These are phyloP conservation scores for Branchipolynoe longqiensis DNA, from an alignment of 2,888 invertebrate genomes.

Conservation along the genomic window DNA sequence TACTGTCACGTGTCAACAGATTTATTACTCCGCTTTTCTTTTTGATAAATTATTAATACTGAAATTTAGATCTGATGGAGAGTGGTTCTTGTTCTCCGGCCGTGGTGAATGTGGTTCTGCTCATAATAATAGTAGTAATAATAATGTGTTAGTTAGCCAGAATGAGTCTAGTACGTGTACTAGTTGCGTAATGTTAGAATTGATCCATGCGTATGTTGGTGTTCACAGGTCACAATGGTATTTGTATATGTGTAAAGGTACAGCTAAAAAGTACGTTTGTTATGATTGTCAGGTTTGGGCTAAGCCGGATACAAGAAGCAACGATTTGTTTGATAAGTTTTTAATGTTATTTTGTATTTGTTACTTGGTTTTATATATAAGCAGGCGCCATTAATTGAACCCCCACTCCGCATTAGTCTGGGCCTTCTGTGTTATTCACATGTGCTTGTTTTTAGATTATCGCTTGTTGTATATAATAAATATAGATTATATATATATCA, in stretches of 20 bases:
- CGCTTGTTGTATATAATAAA: too few relatives aligned
- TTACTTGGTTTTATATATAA: conserved; percentile 26
- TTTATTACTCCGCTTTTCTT: not conserved
- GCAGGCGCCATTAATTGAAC: not conserved
- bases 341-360: conserved; percentile 49
- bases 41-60: too few relatives aligned
- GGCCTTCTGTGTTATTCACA: conserved; percentile 20
- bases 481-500: too few relatives aligned
- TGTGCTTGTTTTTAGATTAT: conserved; percentile 32
- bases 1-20: not conserved
- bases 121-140: too few relatives aligned
- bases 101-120: not conserved
- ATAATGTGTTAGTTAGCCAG: conserved; percentile 28
- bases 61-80: conserved; percentile 37
- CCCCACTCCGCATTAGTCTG: too few relatives aligned
- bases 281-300: conserved; percentile 40
- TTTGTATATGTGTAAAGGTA: conserved; percentile 50
- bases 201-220: conserved; percentile 15
- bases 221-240: conserved; percentile 22
- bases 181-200: conserved; percentile 39
- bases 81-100: not conserved
- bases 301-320: conserved; percentile 15
- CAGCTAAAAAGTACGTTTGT: conserved; percentile 34
- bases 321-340: conserved; percentile 47
- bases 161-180: conserved; percentile 28